A percentile compares a stretch with the other conserved stretches of the same genome.
phyloP scores from a whole-genome alignment of 2,797 vertebrate genomes.

The Lithobates pipiens region DNA sequence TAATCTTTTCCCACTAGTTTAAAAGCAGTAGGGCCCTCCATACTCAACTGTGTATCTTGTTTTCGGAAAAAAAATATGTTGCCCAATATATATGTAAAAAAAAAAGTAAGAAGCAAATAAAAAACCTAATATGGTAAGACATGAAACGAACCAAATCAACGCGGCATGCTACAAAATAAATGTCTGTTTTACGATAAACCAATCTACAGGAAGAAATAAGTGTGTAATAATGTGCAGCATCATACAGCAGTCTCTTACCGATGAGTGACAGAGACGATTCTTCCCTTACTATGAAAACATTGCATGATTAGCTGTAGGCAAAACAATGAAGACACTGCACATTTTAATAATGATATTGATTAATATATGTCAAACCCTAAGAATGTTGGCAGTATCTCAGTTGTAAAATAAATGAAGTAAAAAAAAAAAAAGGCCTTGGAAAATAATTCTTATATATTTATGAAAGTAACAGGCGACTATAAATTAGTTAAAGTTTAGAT shows the following conservation, averaged over 20 bases:
- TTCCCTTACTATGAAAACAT: neutral
- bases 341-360: constrained; percentile 7
- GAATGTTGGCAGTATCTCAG: too few species aligned
- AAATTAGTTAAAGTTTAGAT: too few species aligned
- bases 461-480: too few species aligned
- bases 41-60: too few species aligned
- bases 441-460: too few species aligned
- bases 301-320: neutral
- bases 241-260: neutral
- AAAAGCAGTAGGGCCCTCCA: neutral
- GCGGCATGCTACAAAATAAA: neutral
- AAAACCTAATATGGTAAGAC: neutral
- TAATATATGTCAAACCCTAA: too few species aligned
- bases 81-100: neutral
- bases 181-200: constrained; percentile 45
- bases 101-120: neutral
- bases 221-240: constrained; percentile 18
- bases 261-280: neutral
- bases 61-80: too few species aligned
- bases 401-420: too few species aligned
- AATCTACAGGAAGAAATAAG: constrained; percentile 22
- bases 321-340: neutral
- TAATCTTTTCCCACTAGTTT: neutral
- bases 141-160: constrained; percentile 17
- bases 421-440: too few species aligned